phyloP scores from a whole-genome alignment of 1,140 invertebrate species.

The Zaprionus vittiger region DNA sequence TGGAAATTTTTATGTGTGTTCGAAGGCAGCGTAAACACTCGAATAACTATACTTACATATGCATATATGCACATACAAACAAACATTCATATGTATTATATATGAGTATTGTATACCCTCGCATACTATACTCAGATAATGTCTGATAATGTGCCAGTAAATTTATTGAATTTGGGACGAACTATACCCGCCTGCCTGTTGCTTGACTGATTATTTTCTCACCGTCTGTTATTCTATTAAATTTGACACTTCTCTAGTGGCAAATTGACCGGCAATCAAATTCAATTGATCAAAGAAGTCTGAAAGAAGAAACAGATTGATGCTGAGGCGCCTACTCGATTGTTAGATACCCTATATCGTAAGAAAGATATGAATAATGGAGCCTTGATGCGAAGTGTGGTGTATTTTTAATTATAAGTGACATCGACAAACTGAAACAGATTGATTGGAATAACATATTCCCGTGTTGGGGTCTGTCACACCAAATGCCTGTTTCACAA shows the following conservation, averaged over 20 bases:
- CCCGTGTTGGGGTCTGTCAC: no score
- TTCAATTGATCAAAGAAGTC: conserved; percentile 62
- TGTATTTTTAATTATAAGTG: no score
- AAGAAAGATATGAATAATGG: no score
- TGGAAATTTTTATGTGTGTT: conserved; percentile 28
- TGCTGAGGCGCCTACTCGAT: background rate
- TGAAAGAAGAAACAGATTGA: background rate
- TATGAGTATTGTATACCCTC: no score
- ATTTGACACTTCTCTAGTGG: conserved; percentile 57
- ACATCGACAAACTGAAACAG: no score
- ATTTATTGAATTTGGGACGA: conserved; percentile 34
- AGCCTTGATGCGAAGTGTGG: no score
- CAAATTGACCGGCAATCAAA: conserved; percentile 68
- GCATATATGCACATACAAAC: no score
- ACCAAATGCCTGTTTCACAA: no score
- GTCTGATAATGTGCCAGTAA: conserved; percentile 32
- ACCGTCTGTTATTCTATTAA: conserved; percentile 57
- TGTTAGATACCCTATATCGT: background rate
- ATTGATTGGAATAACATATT: no score
- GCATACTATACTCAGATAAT: background rate
- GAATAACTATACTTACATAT: background rate
- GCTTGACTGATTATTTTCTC: conserved; percentile 52
- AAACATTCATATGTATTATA: no score
- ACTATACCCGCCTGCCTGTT: conserved; percentile 27
- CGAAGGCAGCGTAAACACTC: conserved; percentile 3